Evolutionary conservation across 2,797 vertebrate species (phyloP), one percentile per base, ranked within the genome.

Genomic region (Gallirallus australis): DNA sequence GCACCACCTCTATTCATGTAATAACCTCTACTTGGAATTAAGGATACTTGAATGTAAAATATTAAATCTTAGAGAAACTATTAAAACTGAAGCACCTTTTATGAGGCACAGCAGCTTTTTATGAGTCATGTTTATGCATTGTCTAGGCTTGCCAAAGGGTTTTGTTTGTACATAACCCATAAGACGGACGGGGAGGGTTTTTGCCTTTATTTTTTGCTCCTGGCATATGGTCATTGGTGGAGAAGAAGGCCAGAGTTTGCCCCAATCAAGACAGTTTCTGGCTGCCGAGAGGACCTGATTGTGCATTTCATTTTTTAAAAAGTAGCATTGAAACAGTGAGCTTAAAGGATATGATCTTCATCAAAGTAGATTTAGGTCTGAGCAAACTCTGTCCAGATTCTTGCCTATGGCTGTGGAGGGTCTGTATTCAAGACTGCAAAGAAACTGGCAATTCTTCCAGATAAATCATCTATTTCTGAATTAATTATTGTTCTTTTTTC

Each of bases 11-110:
- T 60, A 11, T 69, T 90, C n/a, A 52, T 84, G 70, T 94, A 52
- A 25, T 79, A 72, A 66, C 16, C 33, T 64, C 28, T 35, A 2
- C 78, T 82, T 72, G 59, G 35, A 90, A 53, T 84, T 84, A 82
- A 80, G 53, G 39, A 24, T 77, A 54, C 17, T 90, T 8, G 1
- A 82, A 47, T 2, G 1, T 85, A 60, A 79, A 89, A 71, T 90
- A 39, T 2, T 9, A 31, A 10, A 84, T 90, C 66, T 70, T 79
- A 71, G 28, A 73, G 82, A 84, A 94, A 33, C 48, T 60, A 6
- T 42, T 90, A 82, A 73, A 84, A 86, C 35, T 64, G 28, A 93
- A 93, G 45, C n/a, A 71, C 48, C 50, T 90, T 94, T 71, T 75
- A 50, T 39, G 73, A 73, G 37, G 31, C 33, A 77, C 40, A 57